Evolutionary conservation across 2,888 invertebrate genomes (phyloP), one percentile per base, ranked within the genome.

Genomic region (Sylvicola fuscatus): DNA sequence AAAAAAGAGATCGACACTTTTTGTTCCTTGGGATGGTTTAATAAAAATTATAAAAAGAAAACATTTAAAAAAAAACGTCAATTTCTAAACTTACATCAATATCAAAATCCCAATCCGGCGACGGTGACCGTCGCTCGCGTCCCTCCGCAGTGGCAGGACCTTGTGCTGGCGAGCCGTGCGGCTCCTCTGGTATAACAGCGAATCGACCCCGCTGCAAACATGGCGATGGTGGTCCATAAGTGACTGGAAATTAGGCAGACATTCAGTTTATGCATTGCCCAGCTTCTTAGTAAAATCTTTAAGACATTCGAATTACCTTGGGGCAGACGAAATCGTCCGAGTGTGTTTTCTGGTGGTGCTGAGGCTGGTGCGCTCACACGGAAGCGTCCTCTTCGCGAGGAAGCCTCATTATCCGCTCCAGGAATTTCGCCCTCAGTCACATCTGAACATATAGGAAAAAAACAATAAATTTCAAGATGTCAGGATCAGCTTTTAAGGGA

Each of bases 371-470:
- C 53, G 37, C 65, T 66, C 46, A 68, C 64, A 50, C 66, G 66
- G 54, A 68, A 68, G 40, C 67, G 64, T 34, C 66, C 59, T 28
- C 54, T 56, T 28, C 57, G 51, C 26, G 57, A 55, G 34, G 56
- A 49, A 40, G 54, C 55, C 39, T 54, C 56, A 39, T 56, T 56
- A 32, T 39, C 38, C 33, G 36, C 37, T 31, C 37, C 41, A 35
- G 38, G 41, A 34, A 47, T 45, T 40, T 47, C 53, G 41, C 48
- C 48, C 39, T 45, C 49, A 38, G 39, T 37, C 41, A 44, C 44
- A 45, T 45, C 45, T 45, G 38, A 15, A n/a, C n/a, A n/a, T n/a
- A n/a, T n/a, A n/a, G n/a, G n/a, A n/a, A n/a, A n/a, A n/a, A n/a
- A n/a, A n/a, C n/a, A n/a, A n/a, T n/a, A n/a, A n/a, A n/a, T n/a